Conservation (phyloP, 2,888 invertebrate species). For the Acanthosepion lycidas region DNA sequence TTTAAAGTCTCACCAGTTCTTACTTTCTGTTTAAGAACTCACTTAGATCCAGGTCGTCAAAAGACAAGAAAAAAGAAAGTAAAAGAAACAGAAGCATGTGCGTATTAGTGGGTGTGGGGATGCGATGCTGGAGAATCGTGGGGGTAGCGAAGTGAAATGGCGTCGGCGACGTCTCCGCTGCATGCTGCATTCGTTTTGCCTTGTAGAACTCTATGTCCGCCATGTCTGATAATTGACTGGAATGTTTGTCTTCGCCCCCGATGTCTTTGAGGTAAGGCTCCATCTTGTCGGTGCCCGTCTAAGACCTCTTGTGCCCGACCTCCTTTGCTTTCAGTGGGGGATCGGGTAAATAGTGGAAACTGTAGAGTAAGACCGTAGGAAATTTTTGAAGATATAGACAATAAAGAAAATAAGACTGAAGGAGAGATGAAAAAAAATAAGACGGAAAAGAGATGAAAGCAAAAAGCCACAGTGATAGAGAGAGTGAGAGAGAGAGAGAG, state of each 20-base stretch:
- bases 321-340: neutral
- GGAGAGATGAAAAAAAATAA: too few relatives aligned
- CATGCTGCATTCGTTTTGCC: neutral
- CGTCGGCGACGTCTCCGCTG: neutral
- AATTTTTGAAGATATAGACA: too few relatives aligned
- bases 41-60: neutral
- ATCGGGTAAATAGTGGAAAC: neutral
- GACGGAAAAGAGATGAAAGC: too few relatives aligned
- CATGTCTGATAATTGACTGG: neutral
- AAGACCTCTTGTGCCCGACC: neutral
- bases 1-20: neutral
- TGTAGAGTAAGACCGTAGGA: too few relatives aligned
- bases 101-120: neutral
- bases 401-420: too few relatives aligned
- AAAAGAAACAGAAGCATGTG: neutral
- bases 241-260: neutral
- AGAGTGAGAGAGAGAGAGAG: too few relatives aligned
- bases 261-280: neutral
- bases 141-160: neutral
- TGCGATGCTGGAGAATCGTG: neutral
- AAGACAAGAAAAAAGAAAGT: neutral
- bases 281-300: neutral
- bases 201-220: neutral
- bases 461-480: too few relatives aligned
- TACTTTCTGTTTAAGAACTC: neutral